Conservation (phyloP, 2,113 vertebrate genomes). For the Egretta garzetta region DNA sequence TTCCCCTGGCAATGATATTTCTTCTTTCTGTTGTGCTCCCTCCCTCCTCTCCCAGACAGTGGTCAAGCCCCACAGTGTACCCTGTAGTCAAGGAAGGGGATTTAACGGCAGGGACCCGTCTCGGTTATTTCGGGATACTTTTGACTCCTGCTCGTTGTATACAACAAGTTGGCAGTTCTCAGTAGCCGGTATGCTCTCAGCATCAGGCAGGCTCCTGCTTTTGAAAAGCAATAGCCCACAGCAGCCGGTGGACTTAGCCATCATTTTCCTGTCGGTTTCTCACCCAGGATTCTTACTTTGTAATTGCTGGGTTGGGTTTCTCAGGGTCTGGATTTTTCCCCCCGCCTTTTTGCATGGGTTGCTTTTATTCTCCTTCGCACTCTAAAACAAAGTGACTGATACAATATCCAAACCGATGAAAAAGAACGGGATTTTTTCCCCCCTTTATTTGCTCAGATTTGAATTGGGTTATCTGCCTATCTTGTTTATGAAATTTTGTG, state of each 20-base stretch:
- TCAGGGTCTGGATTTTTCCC: background rate
- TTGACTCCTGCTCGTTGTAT: background rate
- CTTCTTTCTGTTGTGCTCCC: background rate
- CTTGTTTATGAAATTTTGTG: conserved; percentile 82
- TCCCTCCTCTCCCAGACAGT: background rate
- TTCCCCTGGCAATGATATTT: background rate
- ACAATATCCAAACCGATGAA: conserved; percentile 73
- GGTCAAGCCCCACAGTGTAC: background rate
- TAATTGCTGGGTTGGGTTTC: conserved; percentile 54
- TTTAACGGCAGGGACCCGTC: background rate
- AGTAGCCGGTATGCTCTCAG: background rate
- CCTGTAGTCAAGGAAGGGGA: background rate
- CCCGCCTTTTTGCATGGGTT: background rate
- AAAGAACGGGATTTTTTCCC: conserved; percentile 42
- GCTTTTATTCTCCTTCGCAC: conserved; percentile 41
- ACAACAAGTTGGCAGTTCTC: background rate
- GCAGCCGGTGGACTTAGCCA: background rate
- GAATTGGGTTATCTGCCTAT: conserved; percentile 82
- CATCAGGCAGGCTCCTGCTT: background rate
- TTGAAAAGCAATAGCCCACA: conserved; percentile 44
- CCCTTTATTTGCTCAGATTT: conserved; percentile 72
- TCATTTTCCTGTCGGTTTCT: conserved; percentile 55
- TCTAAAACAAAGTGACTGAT: conserved; percentile 76
- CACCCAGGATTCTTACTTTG: conserved; percentile 53
- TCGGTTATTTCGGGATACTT: background rate